Evolutionary conservation across 2,797 vertebrate species (phyloP), one percentile per base, ranked within the genome.

Genomic region (Sternotherus odoratus): DNA sequence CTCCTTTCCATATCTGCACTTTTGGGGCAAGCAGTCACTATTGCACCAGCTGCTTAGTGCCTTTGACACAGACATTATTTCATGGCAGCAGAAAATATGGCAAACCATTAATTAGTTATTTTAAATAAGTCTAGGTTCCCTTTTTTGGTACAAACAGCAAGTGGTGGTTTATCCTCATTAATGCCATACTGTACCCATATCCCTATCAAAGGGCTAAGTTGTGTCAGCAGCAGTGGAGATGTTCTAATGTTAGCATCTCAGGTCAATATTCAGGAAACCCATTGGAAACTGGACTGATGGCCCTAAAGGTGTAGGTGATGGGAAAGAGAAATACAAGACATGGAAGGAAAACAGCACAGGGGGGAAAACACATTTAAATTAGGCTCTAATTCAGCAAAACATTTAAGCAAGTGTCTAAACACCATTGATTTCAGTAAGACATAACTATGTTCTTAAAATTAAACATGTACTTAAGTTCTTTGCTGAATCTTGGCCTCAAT

Each of bases 401-500:
- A 26, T 23, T 26, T 39, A 26, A 79, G 50, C 53, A 21, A 94
- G 85, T 6, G 26, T n/a, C 60, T 78, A 69, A 83, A 33, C 50
- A 24, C 53, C 90, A 33, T 26, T 83, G 63, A 89, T 17, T 63
- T n/a, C 89, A 57, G 21, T 66, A 21, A n/a, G n/a, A 46, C 23
- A 74, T 48, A 60, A 88, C 24, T 12, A 26, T 1, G 17, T 0
- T 3, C 15, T 33, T 60, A 56, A 85, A 43, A 43, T 85, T 69
- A 94, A 63, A 36, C 88, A 80, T 33, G 60, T 85, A 79, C 85
- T 85, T 77, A 86, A 92, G 6, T 24, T 39, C 82, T 92, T 94
- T 93, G 51, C 86, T 93, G 96, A 95, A 95, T 90, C 89, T 53
- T 91, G 91, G 39, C 16, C 74, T 74, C 72, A 72, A 28, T 39